Evolutionary conservation across 1,140 invertebrate genomes (phyloP).

Genomic region (Trichonephila clavipes): DNA sequence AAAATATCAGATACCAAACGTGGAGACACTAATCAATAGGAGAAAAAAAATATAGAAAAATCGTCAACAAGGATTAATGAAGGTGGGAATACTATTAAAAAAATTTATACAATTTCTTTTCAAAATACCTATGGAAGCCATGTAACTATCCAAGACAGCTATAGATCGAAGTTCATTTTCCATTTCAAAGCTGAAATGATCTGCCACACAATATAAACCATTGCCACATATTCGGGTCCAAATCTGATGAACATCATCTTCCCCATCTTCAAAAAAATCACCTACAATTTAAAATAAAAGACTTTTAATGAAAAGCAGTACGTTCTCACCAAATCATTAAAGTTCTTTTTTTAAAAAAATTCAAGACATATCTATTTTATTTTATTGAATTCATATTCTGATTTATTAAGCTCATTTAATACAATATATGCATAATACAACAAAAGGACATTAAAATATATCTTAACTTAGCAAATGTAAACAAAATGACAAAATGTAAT

Average conservation of each 20-base stretch:
- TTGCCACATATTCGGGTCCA: slow-evolving; percentile 53
- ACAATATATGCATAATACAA: no score
- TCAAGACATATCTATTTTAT: no score
- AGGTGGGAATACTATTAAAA: neutral
- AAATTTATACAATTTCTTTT: neutral
- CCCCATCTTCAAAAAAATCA: slow-evolving; percentile 58
- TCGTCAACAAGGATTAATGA: neutral
- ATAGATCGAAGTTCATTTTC: slow-evolving; percentile 64
- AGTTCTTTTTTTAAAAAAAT: no score
- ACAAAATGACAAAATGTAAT: no score
- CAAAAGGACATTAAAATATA: no score
- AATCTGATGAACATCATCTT: slow-evolving; percentile 35
- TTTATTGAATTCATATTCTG: no score
- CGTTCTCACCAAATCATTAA: no score
- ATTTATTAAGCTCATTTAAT: no score
- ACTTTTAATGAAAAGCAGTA: neutral
- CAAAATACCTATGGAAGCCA: slow-evolving; percentile 66
- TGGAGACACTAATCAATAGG: slow-evolving; percentile 33
- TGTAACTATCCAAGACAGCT: slow-evolving; percentile 64
- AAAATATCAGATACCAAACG: slow-evolving; percentile 58
- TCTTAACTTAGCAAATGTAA: no score
- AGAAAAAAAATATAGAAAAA: slow-evolving; percentile 6
- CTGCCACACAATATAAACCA: slow-evolving; percentile 30
- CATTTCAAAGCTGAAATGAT: slow-evolving; percentile 62
- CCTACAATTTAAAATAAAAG: neutral